Percentiles rank a stretch among this genome's conserved stretches.
phyloP scores from a whole-genome alignment of 35 echinoderm and acorn worm species.

The Apostichopus japonicus region DNA sequence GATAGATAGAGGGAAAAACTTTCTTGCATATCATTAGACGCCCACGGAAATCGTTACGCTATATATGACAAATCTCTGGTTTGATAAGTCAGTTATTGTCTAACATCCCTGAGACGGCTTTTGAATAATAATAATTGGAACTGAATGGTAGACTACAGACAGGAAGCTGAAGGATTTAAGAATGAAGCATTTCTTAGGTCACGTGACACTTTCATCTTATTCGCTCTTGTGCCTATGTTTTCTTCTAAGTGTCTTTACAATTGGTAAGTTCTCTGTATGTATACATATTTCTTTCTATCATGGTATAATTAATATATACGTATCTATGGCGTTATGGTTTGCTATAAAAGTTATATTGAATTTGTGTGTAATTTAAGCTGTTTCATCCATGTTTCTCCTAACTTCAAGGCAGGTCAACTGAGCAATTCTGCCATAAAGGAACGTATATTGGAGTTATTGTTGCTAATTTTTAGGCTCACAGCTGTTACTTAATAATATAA shows the following conservation, averaged over 20 bases:
- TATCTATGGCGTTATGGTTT: too few relatives aligned
- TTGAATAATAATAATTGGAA: conserved; percentile 8
- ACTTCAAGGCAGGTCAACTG: too few relatives aligned
- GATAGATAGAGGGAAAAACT: background rate
- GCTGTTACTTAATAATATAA: too few relatives aligned
- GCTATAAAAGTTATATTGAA: too few relatives aligned
- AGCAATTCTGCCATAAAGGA: too few relatives aligned
- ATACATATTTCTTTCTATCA: background rate
- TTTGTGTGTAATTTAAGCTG: too few relatives aligned
- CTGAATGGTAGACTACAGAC: conserved; percentile 22
- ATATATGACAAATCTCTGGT: conserved; percentile 18
- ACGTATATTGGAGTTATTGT: too few relatives aligned
- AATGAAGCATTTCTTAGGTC: conserved; percentile 30
- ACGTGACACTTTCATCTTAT: conserved; percentile 6
- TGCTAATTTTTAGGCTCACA: too few relatives aligned
- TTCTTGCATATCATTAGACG: conserved; percentile 14
- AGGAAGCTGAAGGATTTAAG: background rate
- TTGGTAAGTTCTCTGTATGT: conserved; percentile 4
- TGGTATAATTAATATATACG: too few relatives aligned
- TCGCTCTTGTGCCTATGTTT: conserved; percentile 40
- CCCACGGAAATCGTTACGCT: conserved; percentile 1
- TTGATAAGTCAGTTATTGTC: conserved; percentile 30
- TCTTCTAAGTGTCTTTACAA: conserved; percentile 40
- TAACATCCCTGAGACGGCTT: background rate
- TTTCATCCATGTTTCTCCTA: too few relatives aligned